Conservation (phyloP, 2,113 vertebrate species). For the Hylia prasina region DNA sequence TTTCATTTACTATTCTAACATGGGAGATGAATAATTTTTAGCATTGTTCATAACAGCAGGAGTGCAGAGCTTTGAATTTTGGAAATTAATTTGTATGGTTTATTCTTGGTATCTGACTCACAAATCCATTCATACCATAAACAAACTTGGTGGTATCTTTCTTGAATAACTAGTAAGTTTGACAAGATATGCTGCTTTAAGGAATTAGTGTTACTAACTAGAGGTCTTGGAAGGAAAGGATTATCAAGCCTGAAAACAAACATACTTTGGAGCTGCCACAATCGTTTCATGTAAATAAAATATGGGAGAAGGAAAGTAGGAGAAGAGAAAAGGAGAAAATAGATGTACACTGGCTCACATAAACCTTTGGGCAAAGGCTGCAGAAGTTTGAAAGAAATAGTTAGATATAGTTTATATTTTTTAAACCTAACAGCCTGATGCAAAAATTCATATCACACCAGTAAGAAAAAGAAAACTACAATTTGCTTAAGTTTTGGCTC, state of each 20-base stretch:
- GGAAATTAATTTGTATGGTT: background rate
- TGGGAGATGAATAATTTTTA: background rate
- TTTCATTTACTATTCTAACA: background rate
- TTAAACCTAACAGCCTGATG: background rate
- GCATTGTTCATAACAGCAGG: rapidly evolving
- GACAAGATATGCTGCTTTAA: background rate
- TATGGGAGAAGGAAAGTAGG: background rate
- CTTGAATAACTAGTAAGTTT: background rate
- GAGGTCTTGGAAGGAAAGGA: background rate
- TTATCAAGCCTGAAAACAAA: background rate
- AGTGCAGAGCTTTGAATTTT: background rate
- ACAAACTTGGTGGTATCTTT: background rate
- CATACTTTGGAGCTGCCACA: background rate
- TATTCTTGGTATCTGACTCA: background rate
- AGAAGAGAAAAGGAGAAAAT: background rate
- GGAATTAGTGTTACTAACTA: background rate
- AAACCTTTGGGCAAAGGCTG: background rate
- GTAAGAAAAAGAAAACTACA: background rate
- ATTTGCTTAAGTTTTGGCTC: background rate
- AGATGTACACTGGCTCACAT: background rate
- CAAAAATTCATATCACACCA: background rate
- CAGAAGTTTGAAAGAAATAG: background rate
- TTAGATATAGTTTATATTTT: background rate
- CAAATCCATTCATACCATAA: background rate
- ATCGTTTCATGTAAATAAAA: background rate